Percentiles rank a stretch among this genome's conserved stretches.
Conservation (phyloP, 2,797 vertebrate species). For the Perodicticus potto region DNA sequence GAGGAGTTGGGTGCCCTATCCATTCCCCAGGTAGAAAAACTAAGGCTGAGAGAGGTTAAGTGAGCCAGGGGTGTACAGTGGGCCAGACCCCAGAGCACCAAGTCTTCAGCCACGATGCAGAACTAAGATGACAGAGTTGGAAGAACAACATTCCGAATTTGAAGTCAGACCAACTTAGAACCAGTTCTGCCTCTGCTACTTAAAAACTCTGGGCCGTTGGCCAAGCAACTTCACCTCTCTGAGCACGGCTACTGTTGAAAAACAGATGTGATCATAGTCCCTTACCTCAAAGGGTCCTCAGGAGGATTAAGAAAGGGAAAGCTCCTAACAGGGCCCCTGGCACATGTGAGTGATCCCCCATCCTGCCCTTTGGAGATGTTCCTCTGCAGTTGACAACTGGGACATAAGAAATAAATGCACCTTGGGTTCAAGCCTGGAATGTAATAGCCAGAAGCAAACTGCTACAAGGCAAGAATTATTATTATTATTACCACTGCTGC, state of each 20-base stretch:
- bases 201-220: not conserved
- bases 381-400: not conserved
- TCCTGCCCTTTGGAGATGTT: not conserved
- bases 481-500: not conserved
- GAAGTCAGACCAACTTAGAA: not conserved
- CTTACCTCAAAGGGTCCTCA: not conserved
- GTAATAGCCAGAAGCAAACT: not conserved
- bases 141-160: no score
- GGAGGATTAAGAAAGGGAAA: not conserved
- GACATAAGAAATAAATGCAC: not conserved
- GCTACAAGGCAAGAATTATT: not conserved
- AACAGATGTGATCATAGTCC: not conserved
- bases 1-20: not conserved
- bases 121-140: not conserved
- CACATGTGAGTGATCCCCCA: rapidly evolving
- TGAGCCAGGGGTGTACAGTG: not conserved
- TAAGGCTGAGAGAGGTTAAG: not conserved
- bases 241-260: not conserved
- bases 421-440: not conserved
- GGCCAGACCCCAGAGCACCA: not conserved
- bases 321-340: not conserved
- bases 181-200: not conserved
- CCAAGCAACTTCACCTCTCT: not conserved
- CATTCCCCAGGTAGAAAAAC: not conserved
- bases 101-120: rapidly evolving